A percentile compares a stretch with the other conserved stretches of the same genome.
phyloP scores from a whole-genome alignment of 2,113 vertebrate genomes.

The Origma solitaria region DNA sequence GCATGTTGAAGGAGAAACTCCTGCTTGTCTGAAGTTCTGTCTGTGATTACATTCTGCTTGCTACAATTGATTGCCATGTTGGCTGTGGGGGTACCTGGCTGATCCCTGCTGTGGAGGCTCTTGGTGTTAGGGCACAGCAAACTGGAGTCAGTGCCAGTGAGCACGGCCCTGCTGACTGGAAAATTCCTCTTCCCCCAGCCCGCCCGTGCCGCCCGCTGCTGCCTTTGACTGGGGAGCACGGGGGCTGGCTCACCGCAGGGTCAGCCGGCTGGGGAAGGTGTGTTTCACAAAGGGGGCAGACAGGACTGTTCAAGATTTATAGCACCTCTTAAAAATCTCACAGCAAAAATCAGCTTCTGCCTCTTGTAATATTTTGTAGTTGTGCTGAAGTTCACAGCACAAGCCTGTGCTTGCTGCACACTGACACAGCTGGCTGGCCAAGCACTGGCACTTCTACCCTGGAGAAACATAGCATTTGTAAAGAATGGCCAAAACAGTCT shows the following conservation, averaged over 20 bases:
- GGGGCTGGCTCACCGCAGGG: accelerated
- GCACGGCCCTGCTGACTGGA: not conserved
- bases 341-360: not conserved
- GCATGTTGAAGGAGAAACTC: not conserved
- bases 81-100: not conserved
- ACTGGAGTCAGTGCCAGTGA: not conserved
- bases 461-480: not conserved
- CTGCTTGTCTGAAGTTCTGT: not conserved
- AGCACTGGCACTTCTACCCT: not conserved
- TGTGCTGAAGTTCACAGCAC: not conserved
- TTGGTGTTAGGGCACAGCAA: not conserved
- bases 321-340: not conserved
- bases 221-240: not conserved
- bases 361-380: not conserved
- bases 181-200: not conserved
- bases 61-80: accelerated
- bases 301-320: not conserved
- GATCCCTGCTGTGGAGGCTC: accelerated
- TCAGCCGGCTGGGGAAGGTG: not conserved
- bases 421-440: not conserved
- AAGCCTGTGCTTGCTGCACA: not conserved
- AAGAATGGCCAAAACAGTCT: not conserved
- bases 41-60: accelerated
- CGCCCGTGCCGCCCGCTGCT: accelerated
- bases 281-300: not conserved